phyloP scores from a whole-genome alignment of 2,888 invertebrate genomes.

The Stenolophus ochropezus region DNA sequence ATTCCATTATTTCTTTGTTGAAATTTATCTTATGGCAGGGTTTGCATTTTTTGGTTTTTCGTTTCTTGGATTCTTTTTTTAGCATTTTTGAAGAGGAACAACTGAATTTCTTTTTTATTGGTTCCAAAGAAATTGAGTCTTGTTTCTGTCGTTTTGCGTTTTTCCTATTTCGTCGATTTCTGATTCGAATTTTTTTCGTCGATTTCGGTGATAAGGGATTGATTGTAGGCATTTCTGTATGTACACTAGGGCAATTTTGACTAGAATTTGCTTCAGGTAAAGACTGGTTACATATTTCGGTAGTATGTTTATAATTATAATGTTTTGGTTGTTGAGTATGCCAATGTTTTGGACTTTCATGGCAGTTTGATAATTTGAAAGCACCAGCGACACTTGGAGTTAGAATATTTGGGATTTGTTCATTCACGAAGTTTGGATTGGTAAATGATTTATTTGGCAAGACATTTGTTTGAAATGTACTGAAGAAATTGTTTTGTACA shows the following conservation, averaged over 20 bases:
- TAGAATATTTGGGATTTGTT: conserved; percentile 60
- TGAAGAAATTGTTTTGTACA: conserved; percentile 38
- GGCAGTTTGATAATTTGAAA: conserved; percentile 40
- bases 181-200: conserved; percentile 28
- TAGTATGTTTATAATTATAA: conserved; percentile 37
- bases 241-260: conserved; percentile 43
- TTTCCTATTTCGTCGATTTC: conserved; percentile 36
- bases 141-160: conserved; percentile 44
- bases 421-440: conserved; percentile 63
- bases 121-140: conserved; percentile 13
- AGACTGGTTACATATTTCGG: no score
- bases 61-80: conserved; percentile 34
- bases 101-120: neutral
- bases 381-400: conserved; percentile 44
- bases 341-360: conserved; percentile 39
- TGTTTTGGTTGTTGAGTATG: conserved; percentile 47
- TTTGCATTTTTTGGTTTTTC: conserved; percentile 48
- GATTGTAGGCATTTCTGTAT: conserved; percentile 40
- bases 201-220: neutral
- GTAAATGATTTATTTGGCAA: conserved; percentile 36
- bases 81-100: conserved; percentile 52
- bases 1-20: conserved; percentile 56
- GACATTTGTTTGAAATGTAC: neutral
- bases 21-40: conserved; percentile 54
- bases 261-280: conserved; percentile 52